Evolutionary conservation across 2,113 vertebrate genomes (phyloP).

Genomic region (Zosterops japonicus): DNA sequence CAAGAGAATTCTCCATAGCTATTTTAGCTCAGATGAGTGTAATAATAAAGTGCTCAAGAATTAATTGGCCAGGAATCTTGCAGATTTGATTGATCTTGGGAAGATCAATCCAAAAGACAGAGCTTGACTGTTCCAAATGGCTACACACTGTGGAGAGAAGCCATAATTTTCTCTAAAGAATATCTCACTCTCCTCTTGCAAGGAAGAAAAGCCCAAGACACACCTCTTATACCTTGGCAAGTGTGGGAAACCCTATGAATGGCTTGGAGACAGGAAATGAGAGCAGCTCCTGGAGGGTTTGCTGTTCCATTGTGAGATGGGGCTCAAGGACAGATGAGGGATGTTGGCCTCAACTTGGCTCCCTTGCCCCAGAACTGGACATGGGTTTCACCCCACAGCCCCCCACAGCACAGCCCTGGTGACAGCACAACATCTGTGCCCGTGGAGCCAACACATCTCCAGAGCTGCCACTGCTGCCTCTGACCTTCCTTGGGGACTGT

Average conservation of each 20-base stretch:
- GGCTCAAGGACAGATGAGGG: background rate
- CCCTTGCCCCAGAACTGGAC: background rate
- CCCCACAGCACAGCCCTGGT: background rate
- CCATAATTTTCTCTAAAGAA: background rate
- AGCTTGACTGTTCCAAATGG: background rate
- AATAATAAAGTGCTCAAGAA: background rate
- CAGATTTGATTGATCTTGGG: background rate
- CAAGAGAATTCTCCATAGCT: constrained; percentile 1
- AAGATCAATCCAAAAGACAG: background rate
- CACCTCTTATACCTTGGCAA: background rate
- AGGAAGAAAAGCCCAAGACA: background rate
- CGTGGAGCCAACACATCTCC: rapidly evolving
- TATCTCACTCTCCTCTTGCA: background rate
- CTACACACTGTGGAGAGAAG: background rate
- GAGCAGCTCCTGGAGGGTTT: background rate
- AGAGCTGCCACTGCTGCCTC: background rate
- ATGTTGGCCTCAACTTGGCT: background rate
- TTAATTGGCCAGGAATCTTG: background rate
- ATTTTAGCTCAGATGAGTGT: background rate
- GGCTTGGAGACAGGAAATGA: background rate
- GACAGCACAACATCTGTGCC: background rate
- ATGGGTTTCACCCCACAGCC: background rate
- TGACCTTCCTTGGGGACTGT: background rate
- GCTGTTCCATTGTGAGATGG: background rate
- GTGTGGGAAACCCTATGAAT: background rate